Percentiles rank a stretch among this genome's conserved stretches.
Evolutionary conservation across 1,140 invertebrate genomes (phyloP).

Genomic region (Drosophila baimaii): DNA sequence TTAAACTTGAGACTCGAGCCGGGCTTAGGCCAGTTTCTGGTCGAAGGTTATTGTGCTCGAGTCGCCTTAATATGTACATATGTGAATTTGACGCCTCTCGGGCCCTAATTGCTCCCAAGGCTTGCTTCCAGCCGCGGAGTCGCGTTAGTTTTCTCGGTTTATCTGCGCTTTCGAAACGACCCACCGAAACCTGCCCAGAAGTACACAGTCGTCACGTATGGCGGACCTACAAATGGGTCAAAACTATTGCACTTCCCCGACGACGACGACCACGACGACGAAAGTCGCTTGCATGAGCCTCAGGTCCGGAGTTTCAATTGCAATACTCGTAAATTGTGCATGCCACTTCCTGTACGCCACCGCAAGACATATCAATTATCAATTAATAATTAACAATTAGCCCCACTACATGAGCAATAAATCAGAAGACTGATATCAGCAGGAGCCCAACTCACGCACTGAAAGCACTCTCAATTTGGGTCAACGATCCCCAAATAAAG

Average conservation of each 20-base stretch:
- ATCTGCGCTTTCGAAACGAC: slow-evolving; percentile 52
- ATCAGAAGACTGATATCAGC: slow-evolving; percentile 61
- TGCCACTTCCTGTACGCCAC: slow-evolving; percentile 66
- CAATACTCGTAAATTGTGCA: slow-evolving; percentile 37
- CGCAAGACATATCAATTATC: slow-evolving; percentile 67
- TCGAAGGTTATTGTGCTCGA: slow-evolving; percentile 27
- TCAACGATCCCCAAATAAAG: slow-evolving; percentile 63
- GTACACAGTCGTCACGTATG: slow-evolving; percentile 38
- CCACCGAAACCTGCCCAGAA: slow-evolving; percentile 19
- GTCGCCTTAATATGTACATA: slow-evolving; percentile 19
- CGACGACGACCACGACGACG: background rate
- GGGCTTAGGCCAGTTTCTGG: slow-evolving; percentile 21
- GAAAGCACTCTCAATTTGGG: slow-evolving; percentile 50
- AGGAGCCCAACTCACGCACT: slow-evolving; percentile 16
- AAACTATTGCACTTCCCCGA: slow-evolving; percentile 58
- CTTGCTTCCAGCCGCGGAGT: slow-evolving; percentile 17
- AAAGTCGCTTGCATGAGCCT: slow-evolving; percentile 56
- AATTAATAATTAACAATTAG: slow-evolving; percentile 78
- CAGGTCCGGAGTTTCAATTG: slow-evolving; percentile 54
- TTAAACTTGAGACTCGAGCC: slow-evolving; percentile 37
- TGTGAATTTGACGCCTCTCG: slow-evolving; percentile 45
- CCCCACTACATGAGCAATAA: slow-evolving; percentile 42
- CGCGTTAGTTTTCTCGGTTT: slow-evolving; percentile 25
- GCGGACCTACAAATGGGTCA: slow-evolving; percentile 60
- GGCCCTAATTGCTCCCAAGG: slow-evolving; percentile 55